Conservation (phyloP, 2,888 invertebrate genomes). For the Deilephila elpenor region DNA sequence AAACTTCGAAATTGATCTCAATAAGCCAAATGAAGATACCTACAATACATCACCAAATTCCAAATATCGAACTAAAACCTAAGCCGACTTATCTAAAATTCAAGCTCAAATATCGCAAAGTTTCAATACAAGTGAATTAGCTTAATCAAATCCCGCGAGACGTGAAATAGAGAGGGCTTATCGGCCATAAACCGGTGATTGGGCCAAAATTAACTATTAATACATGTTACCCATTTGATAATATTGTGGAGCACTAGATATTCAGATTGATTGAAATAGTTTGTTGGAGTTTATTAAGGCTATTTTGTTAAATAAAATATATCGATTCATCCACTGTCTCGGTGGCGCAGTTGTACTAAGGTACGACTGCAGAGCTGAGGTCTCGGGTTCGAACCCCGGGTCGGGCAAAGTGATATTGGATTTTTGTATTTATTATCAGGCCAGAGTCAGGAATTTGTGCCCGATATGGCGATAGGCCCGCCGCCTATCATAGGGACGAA, state of each 20-base stretch:
- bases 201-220: constrained; percentile 11
- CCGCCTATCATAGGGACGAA: too few relatives aligned
- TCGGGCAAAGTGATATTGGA: too few relatives aligned
- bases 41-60: background rate
- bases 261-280: background rate
- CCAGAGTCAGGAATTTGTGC: too few relatives aligned
- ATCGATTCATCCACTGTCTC: too few relatives aligned
- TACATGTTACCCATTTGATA: background rate
- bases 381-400: too few relatives aligned
- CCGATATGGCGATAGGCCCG: too few relatives aligned
- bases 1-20: too few relatives aligned
- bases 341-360: too few relatives aligned
- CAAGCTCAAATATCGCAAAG: background rate
- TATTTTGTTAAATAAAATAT: background rate
- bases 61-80: background rate
- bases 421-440: too few relatives aligned
- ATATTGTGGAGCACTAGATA: background rate
- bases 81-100: background rate
- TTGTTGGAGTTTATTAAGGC: background rate
- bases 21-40: too few relatives aligned
- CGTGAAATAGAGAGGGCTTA: constrained; percentile 4
- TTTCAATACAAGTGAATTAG: constrained; percentile 19
- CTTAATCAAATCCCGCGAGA: background rate
- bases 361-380: too few relatives aligned
- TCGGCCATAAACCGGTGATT: background rate